Evolutionary conservation across 2,888 invertebrate genomes (phyloP).

Genomic region (Drosophila leonis): DNA sequence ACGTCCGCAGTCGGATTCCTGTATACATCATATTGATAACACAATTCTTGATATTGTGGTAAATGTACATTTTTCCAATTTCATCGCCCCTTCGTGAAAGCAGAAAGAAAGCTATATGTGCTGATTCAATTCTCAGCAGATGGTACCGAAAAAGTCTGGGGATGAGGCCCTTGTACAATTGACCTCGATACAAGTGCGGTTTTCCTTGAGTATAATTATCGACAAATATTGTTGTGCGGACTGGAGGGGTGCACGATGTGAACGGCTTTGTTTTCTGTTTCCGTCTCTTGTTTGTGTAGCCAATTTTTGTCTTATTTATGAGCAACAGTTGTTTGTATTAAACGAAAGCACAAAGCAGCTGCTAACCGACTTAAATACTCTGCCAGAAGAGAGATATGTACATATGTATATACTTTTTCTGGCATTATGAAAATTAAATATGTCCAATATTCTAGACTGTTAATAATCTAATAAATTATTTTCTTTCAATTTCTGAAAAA

Average conservation of each 20-base stretch:
- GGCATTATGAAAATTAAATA: too few relatives aligned
- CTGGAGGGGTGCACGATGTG: conserved; percentile 9
- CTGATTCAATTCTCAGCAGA: neutral
- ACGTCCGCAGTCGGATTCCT: too few relatives aligned
- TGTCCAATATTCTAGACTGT: too few relatives aligned
- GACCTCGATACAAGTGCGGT: conserved; percentile 63
- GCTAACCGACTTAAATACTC: conserved; percentile 39
- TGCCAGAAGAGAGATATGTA: neutral
- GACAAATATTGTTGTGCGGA: conserved; percentile 28
- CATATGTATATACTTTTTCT: too few relatives aligned
- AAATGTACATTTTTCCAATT: neutral
- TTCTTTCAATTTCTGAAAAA: too few relatives aligned
- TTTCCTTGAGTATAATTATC: conserved; percentile 60
- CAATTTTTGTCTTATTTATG: conserved; percentile 62
- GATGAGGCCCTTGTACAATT: conserved; percentile 24
- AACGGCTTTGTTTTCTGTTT: conserved; percentile 40
- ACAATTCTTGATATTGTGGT: too few relatives aligned
- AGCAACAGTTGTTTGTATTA: conserved; percentile 69
- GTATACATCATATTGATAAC: too few relatives aligned
- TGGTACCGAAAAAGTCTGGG: conserved; percentile 8
- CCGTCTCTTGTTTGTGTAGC: conserved; percentile 23
- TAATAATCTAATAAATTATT: neutral
- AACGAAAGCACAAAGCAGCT: conserved; percentile 20
- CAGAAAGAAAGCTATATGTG: neutral
- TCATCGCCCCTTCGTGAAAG: neutral